phyloP scores from a whole-genome alignment of 2,797 vertebrate species.

The Myiotriccus ornatus region DNA sequence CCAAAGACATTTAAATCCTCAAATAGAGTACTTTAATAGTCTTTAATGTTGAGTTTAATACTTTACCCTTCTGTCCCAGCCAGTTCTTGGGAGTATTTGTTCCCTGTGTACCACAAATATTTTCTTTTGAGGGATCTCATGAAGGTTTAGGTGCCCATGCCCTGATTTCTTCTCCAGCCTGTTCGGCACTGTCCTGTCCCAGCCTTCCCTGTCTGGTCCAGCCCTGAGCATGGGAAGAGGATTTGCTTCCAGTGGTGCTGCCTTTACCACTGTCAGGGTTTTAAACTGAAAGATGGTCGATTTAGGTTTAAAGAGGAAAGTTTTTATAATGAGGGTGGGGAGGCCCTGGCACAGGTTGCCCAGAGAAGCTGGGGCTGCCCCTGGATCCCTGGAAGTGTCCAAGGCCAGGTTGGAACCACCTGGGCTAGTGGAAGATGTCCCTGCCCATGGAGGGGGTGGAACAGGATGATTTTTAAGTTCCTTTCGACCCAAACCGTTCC shows the following conservation, averaged over 20 bases:
- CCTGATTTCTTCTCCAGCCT: not conserved
- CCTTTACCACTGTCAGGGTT: not conserved
- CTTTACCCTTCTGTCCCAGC: too few relatives aligned
- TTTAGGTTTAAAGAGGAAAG: not conserved
- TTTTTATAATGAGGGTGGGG: not conserved
- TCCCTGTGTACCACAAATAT: not conserved
- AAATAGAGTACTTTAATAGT: too few relatives aligned
- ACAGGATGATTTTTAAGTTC: too few relatives aligned
- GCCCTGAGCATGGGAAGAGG: not conserved
- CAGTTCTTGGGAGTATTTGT: not conserved
- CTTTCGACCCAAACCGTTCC: not conserved
- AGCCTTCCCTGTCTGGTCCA: not conserved
- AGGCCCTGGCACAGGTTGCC: not conserved
- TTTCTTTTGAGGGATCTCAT: not conserved
- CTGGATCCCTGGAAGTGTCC: not conserved
- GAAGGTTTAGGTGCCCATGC: not conserved
- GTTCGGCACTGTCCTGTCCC: not conserved
- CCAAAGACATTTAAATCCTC: not conserved
- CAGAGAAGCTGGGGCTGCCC: not conserved
- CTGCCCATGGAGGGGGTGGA: not conserved
- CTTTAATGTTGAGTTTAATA: too few relatives aligned
- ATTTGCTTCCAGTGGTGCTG: accelerated
- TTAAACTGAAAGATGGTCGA: not conserved
- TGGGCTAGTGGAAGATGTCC: not conserved
- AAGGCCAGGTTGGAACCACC: not conserved